Evolutionary conservation across 2,888 invertebrate species (phyloP).

Genomic region (Hypercompe scribonia): DNA sequence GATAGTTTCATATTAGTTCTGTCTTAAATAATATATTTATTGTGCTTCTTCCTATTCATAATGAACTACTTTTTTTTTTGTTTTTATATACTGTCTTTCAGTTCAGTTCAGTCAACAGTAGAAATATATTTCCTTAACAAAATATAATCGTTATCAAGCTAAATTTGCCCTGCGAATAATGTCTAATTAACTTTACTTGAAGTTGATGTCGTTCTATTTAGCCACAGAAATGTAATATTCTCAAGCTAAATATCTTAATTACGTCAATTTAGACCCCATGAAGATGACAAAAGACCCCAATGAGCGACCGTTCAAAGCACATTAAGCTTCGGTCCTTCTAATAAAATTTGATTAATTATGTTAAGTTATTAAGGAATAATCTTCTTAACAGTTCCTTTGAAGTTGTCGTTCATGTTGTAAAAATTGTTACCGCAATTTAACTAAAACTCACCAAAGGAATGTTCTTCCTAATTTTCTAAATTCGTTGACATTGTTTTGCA

Average conservation of each 20-base stretch:
- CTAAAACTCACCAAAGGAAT: neutral
- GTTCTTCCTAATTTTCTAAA: neutral
- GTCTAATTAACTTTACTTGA: constrained; percentile 37
- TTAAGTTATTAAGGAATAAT: constrained; percentile 44
- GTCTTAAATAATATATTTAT: neutral
- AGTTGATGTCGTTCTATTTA: constrained; percentile 44
- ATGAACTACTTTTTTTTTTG: neutral
- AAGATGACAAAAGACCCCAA: constrained; percentile 49
- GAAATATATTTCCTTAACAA: constrained; percentile 8
- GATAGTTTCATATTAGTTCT: neutral
- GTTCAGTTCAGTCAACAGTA: neutral
- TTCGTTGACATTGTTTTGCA: neutral
- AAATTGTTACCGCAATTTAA: constrained; percentile 26
- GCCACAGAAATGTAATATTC: constrained; percentile 47
- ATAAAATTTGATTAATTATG: constrained; percentile 55
- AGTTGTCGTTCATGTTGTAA: constrained; percentile 26
- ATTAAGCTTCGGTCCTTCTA: constrained; percentile 43
- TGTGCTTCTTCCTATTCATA: neutral
- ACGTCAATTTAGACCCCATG: constrained; percentile 50
- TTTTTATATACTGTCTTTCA: neutral
- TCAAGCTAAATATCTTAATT: constrained; percentile 50
- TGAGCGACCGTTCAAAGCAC: constrained; percentile 47
- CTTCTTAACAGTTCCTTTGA: constrained; percentile 42
- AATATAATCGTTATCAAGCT: constrained; percentile 13
- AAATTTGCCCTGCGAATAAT: constrained; percentile 16